phyloP scores from a whole-genome alignment of 2,888 invertebrate species.

The Protophormia terraenovae region DNA sequence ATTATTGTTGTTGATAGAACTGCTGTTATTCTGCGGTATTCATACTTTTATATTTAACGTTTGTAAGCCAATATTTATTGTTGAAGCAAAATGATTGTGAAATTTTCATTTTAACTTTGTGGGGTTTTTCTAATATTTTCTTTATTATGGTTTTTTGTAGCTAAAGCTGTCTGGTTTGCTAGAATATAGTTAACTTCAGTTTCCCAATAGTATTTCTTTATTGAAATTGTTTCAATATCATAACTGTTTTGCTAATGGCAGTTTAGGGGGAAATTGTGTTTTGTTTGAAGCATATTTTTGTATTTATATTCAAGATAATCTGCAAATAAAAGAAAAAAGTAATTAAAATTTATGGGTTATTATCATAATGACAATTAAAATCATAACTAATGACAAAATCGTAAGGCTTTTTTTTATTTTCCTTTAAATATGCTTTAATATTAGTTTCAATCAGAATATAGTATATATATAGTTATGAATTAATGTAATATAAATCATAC shows the following conservation, averaged over 20 bases:
- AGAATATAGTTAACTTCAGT: neutral
- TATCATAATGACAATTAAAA: neutral
- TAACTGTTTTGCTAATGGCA: neutral
- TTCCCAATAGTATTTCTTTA: neutral
- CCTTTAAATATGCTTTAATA: neutral
- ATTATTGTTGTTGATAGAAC: neutral
- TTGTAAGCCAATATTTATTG: constrained; percentile 26
- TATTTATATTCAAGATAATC: neutral
- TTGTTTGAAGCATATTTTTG: neutral
- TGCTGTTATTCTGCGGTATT: constrained; percentile 35
- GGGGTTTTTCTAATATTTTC: neutral
- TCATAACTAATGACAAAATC: neutral
- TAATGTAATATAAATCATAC: too few relatives aligned
- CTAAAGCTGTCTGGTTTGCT: neutral
- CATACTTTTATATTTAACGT: neutral
- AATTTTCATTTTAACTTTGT: constrained; percentile 26
- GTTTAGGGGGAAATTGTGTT: neutral
- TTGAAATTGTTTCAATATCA: neutral
- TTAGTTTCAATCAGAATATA: too few relatives aligned
- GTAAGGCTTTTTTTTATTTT: too few relatives aligned
- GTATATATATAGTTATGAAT: too few relatives aligned
- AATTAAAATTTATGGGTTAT: neutral
- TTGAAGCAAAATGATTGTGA: constrained; percentile 34
- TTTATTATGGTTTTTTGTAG: neutral
- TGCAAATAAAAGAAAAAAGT: constrained; percentile 9